Evolutionary conservation across 2,113 vertebrate genomes (phyloP).

Genomic region (Pseudopipra pipra): DNA sequence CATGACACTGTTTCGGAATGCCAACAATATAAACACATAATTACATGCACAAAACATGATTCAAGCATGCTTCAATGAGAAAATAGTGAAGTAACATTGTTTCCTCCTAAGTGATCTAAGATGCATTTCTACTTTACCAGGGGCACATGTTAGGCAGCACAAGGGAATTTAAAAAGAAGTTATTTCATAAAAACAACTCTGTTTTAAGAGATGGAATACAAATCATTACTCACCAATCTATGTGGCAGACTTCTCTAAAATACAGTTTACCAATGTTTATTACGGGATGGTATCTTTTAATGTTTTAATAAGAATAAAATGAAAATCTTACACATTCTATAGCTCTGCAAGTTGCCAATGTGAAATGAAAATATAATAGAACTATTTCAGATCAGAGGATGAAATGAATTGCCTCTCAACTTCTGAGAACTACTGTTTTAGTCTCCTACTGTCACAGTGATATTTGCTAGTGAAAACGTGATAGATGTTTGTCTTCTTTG

Average conservation of each 20-base stretch:
- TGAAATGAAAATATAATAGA: background rate
- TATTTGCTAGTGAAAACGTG: background rate
- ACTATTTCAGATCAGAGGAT: background rate
- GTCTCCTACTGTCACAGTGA: background rate
- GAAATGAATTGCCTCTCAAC: background rate
- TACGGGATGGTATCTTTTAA: background rate
- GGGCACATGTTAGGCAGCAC: background rate
- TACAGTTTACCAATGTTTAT: background rate
- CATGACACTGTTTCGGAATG: background rate
- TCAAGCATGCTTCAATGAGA: constrained; percentile 36
- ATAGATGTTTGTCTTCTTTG: background rate
- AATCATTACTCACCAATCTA: constrained; percentile 17
- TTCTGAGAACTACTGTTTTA: background rate
- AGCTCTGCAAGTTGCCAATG: background rate
- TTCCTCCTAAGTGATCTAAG: background rate
- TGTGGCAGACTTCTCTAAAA: constrained; percentile 37
- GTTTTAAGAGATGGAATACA: background rate
- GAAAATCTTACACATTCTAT: background rate
- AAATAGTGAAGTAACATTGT: background rate
- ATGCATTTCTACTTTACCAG: background rate
- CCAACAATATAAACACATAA: background rate
- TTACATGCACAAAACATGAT: constrained; percentile 16
- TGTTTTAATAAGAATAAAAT: background rate
- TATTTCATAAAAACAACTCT: background rate
- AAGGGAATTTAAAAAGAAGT: background rate